Percentiles rank a stretch among this genome's conserved stretches.
phyloP scores from a whole-genome alignment of 2,888 invertebrate species.

The Trichacis sp. region DNA sequence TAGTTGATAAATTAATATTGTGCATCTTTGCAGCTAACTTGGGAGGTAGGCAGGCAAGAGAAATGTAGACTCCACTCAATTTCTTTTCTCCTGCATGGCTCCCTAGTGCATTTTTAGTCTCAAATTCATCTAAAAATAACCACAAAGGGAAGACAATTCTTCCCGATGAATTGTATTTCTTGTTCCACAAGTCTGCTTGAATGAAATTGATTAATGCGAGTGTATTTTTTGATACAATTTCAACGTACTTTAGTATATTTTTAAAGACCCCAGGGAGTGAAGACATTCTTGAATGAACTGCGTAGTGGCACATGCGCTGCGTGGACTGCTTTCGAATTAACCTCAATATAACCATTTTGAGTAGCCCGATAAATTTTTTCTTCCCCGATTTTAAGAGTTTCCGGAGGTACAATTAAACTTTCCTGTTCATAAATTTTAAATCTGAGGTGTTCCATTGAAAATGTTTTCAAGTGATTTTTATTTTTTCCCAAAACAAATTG shows the following conservation, averaged over 20 bases:
- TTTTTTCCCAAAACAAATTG: conserved; percentile 16
- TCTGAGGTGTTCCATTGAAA: conserved; percentile 15
- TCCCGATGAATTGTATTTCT: conserved; percentile 11
- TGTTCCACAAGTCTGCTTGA: conserved; percentile 22
- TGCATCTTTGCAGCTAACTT: conserved; percentile 11
- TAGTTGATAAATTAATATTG: conserved; percentile 16
- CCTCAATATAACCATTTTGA: neutral
- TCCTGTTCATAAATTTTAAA: conserved; percentile 25
- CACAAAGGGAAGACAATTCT: conserved; percentile 8
- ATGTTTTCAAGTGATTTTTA: conserved; percentile 13
- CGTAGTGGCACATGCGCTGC: neutral
- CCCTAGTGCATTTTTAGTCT: conserved; percentile 13
- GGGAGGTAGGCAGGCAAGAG: conserved; percentile 20
- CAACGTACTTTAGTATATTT: conserved; percentile 9
- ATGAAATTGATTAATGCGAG: conserved; percentile 12
- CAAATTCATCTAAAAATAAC: conserved; percentile 26
- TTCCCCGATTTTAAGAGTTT: conserved; percentile 16
- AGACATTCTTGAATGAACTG: neutral
- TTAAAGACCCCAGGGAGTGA: neutral
- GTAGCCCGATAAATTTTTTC: neutral
- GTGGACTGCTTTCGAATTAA: neutral
- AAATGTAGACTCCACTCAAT: conserved; percentile 21
- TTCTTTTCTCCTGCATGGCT: conserved; percentile 31
- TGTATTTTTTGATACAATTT: conserved; percentile 4
- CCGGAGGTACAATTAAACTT: conserved; percentile 17